Conservation (phyloP, 53 echinoderm and acorn worm genomes). For the Hippasteria phrygiana region DNA sequence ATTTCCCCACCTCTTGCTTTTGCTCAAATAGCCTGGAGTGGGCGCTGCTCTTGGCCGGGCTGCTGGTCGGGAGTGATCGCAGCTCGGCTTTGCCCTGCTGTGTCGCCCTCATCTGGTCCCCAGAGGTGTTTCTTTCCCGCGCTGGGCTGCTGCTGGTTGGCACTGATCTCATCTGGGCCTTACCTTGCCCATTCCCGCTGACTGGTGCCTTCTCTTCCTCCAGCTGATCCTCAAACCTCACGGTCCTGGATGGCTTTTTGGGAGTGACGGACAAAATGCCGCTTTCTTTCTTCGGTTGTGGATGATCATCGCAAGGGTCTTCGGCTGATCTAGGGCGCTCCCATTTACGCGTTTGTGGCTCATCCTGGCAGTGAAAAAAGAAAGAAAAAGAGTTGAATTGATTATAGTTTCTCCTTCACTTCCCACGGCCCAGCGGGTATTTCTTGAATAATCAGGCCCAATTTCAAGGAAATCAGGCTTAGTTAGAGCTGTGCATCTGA, state of each 20-base stretch:
- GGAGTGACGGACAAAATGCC: not conserved
- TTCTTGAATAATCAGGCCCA: too few species aligned
- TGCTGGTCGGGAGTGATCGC: conserved; percentile 33
- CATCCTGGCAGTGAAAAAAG: conserved; percentile 40
- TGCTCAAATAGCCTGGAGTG: conserved; percentile 7
- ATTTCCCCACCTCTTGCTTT: not conserved
- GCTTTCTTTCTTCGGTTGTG: conserved; percentile 4
- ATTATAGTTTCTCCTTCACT: too few species aligned
- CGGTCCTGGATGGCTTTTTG: conserved; percentile 55
- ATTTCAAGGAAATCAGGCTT: too few species aligned
- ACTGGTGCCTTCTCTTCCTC: not conserved
- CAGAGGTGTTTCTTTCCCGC: not conserved
- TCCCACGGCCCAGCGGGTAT: too few species aligned
- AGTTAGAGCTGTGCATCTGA: too few species aligned
- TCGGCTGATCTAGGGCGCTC: conserved; percentile 67
- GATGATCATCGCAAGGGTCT: conserved; percentile 29
- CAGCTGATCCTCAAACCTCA: conserved; percentile 43
- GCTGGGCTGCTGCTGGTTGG: conserved; percentile 7
- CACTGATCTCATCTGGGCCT: conserved; percentile 58
- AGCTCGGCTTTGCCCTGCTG: conserved; percentile 23
- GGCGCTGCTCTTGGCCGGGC: conserved; percentile 42
- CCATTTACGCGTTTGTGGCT: conserved; percentile 67
- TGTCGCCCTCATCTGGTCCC: not conserved
- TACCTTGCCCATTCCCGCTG: conserved; percentile 44
- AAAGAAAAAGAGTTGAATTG: not conserved